Base-by-base conservation (phyloP, 1,140 invertebrate genomes). In the Helicoverpa armigera region DNA sequence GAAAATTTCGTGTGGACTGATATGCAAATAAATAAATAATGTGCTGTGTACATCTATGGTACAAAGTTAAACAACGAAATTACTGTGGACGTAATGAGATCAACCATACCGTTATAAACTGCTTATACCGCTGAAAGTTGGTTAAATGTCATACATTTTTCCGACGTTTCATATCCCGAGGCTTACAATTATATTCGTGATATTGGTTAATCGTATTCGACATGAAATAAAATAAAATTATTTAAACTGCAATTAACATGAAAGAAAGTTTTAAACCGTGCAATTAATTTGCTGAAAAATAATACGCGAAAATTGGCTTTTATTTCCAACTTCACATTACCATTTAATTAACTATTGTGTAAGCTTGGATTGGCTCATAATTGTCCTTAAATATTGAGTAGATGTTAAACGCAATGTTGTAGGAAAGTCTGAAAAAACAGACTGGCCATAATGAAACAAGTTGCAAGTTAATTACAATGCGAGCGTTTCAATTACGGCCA, bases 401-500 rank as follows among this genome's bases (percentile, higher is more conserved):
- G 16, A 67, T 16, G 65, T 18, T 50, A 18, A 43, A 69, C n/a
- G 31, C 10, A 63, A 11, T 79, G 35, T 70, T 14, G 69, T 50
- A 60, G 12, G 50, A 69, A 70, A 50, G 23, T 14, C 10, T 31
- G 65, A 16, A 35, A 58, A 78, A 69, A 31, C 2, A 29, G 12
- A 29, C 18, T 51, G 60, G 50, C 4, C 5, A 48, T 70, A 69
- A 70, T 69, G 76, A 11, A 65, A 35, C 63, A 78, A 78, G 16
- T 78, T 78, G 16, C n/a, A 70, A 79, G 79, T 83, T 83, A 86
- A 88, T 82, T 83, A 86, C 72, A 51, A 63, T 54, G 76, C 83
- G 43, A 82, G 81, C 85, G 81, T 85, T 85, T 86, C 85, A 84
- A 85, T 84, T 87, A 83, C 74, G 23, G 60, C 23, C 61, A 58